Evolutionary conservation across 1,140 invertebrate genomes (phyloP).

Genomic region (Drusus annulatus): DNA sequence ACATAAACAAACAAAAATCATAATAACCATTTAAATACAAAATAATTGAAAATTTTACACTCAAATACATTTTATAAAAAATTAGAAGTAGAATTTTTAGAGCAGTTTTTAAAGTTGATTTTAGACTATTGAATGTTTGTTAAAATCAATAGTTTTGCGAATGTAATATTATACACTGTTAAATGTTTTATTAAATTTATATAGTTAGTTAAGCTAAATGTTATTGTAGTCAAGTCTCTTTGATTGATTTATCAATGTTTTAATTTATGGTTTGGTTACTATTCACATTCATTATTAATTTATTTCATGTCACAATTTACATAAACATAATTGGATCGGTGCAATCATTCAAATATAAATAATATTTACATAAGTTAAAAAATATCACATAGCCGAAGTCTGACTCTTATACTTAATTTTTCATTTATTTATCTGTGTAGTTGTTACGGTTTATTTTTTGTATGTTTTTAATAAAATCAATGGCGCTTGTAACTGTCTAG

Average conservation of each 20-base stretch:
- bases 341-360: too few relatives aligned
- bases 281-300: background rate
- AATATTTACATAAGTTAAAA: background rate
- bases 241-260: conserved; percentile 7
- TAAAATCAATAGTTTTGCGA: too few relatives aligned
- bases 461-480: conserved; percentile 37
- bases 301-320: background rate
- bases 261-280: background rate
- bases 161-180: too few relatives aligned
- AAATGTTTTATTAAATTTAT: background rate
- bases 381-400: background rate
- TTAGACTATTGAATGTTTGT: too few relatives aligned
- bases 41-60: too few relatives aligned
- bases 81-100: too few relatives aligned
- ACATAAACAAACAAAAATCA: too few relatives aligned
- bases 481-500: conserved; percentile 31
- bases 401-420: conserved; percentile 7
- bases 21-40: too few relatives aligned
- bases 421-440: background rate
- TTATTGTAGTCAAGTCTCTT: background rate
- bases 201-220: background rate
- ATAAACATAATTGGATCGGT: background rate
- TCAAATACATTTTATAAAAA: too few relatives aligned
- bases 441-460: background rate
- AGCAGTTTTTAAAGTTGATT: too few relatives aligned